Conservation (phyloP, 1,140 invertebrate genomes). For the Ceratina calcarata region DNA sequence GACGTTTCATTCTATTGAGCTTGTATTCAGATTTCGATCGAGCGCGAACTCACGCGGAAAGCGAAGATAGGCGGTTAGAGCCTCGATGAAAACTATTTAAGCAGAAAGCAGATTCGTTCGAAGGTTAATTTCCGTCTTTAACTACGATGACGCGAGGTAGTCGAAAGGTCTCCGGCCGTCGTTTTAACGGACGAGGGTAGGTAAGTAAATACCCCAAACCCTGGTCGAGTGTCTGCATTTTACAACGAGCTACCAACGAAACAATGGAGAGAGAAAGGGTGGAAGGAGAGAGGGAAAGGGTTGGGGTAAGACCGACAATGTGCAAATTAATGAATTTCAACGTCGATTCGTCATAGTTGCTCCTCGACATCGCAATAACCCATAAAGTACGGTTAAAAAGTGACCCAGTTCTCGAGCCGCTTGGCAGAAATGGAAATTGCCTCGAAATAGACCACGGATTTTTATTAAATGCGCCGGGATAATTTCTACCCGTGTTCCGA, state of each 20-base stretch:
- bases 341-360: neutral
- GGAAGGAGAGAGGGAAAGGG: neutral
- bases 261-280: too few species aligned
- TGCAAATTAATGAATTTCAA: conserved; percentile 23
- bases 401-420: neutral
- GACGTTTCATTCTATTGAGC: conserved; percentile 2
- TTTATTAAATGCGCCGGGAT: conserved; percentile 20
- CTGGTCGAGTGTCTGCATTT: neutral
- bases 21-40: conserved; percentile 19
- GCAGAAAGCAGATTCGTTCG: conserved; percentile 58
- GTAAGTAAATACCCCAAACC: too few species aligned
- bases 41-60: conserved; percentile 51
- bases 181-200: neutral
- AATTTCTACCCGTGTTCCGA: neutral
- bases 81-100: conserved; percentile 48
- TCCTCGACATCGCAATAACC: conserved; percentile 8
- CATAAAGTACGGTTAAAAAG: conserved; percentile 10
- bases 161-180: conserved; percentile 15
- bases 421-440: conserved; percentile 12
- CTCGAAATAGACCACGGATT: conserved; percentile 13
- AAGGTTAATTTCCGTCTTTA: conserved; percentile 58
- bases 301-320: neutral
- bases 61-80: conserved; percentile 46
- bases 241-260: neutral
- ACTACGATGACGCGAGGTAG: neutral